Percentiles rank a stretch among this genome's conserved stretches.
Conservation (phyloP, 1,140 invertebrate genomes). For the Cydia fagiglandana region DNA sequence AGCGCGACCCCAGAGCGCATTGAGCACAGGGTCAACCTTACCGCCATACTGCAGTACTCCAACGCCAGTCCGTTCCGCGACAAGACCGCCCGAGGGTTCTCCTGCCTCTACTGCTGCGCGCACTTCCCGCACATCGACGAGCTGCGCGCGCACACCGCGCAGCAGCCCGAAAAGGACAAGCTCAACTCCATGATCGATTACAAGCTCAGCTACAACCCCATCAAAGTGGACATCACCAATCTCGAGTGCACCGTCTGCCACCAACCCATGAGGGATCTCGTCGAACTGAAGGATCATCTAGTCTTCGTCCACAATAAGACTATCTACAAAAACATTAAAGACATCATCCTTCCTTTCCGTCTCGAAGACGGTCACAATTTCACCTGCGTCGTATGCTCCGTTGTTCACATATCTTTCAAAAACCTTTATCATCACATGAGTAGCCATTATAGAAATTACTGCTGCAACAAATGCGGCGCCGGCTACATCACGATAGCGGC, state of each 20-base stretch:
- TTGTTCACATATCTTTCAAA: conserved; percentile 70
- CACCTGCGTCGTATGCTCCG: conserved; percentile 65
- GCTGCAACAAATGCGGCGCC: conserved; percentile 69
- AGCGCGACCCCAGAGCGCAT: conserved; percentile 72
- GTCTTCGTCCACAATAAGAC: conserved; percentile 56
- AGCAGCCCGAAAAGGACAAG: conserved; percentile 65
- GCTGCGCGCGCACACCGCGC: conserved; percentile 59
- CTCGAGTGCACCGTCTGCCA: conserved; percentile 61
- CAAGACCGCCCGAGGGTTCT: conserved; percentile 69
- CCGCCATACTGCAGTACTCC: conserved; percentile 69
- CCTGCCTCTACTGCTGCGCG: conserved; percentile 71
- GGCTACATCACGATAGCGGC: conserved; percentile 72
- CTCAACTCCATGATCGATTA: conserved; percentile 71
- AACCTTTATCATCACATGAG: conserved; percentile 74
- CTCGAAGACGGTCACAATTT: conserved; percentile 66
- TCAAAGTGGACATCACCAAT: conserved; percentile 71
- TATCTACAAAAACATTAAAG: conserved; percentile 69
- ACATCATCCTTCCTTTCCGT: conserved; percentile 70
- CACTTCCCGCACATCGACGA: conserved; percentile 62
- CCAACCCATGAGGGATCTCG: conserved; percentile 58
- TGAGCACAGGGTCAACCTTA: conserved; percentile 73
- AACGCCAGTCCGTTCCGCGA: conserved; percentile 72
- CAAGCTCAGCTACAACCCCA: conserved; percentile 72
- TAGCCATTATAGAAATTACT: conserved; percentile 73
- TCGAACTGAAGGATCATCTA: conserved; percentile 62